These are phyloP conservation scores for Sarcophaga caerulescens DNA, from an alignment of 2,888 invertebrate genomes.

Conservation along the genomic window DNA sequence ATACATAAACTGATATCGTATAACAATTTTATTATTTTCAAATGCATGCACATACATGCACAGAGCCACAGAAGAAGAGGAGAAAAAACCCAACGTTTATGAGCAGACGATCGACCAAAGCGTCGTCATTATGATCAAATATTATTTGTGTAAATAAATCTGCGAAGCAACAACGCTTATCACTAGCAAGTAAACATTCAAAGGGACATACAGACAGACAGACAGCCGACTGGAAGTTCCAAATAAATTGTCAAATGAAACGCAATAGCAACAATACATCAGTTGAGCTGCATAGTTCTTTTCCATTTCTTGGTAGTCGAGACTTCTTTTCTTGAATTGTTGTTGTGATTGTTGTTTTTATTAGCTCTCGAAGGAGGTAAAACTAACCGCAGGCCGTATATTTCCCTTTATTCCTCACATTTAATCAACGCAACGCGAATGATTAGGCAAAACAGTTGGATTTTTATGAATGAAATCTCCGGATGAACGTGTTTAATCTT, in stretches of 20 bases:
- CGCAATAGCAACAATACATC: neutral
- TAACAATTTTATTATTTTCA: no score
- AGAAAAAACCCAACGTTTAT: no score
- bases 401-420: neutral
- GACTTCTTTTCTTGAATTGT: slow-evolving; percentile 21
- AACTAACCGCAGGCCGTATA: slow-evolving; percentile 38
- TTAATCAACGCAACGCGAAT: slow-evolving; percentile 20
- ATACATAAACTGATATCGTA: no score
- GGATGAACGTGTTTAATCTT: no score
- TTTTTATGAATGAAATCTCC: slow-evolving; percentile 59
- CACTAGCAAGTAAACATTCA: neutral
- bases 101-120: no score
- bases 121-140: no score
- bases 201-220: neutral
- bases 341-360: neutral
- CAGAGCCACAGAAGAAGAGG: no score
- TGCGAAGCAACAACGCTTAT: neutral
- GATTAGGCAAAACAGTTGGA: slow-evolving; percentile 24
- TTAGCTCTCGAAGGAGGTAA: slow-evolving; percentile 34
- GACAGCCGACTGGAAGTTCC: slow-evolving; percentile 42
- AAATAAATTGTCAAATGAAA: slow-evolving; percentile 50
- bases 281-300: neutral
- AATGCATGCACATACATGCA: no score
- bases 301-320: neutral
- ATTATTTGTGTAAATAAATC: no score